Evolutionary conservation across 2,797 vertebrate genomes (phyloP).

Genomic region (Notamacropus eugenii): DNA sequence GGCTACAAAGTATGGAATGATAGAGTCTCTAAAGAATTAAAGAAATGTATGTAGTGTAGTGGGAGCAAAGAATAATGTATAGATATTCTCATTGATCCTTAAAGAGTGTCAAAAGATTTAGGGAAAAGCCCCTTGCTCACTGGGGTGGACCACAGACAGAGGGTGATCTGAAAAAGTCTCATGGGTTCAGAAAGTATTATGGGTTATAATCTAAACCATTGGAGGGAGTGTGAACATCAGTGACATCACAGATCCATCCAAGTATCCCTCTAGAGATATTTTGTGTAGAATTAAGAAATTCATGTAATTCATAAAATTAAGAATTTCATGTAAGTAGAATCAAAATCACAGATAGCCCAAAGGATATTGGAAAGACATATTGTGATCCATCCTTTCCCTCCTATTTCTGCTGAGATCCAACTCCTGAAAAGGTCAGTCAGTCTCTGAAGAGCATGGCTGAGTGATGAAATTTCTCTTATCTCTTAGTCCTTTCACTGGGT

Average conservation of each 20-base stretch:
- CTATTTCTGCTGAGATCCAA: neutral
- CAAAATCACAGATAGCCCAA: neutral
- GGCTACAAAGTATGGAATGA: neutral
- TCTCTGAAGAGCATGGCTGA: neutral
- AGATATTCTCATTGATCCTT: neutral
- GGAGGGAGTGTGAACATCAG: neutral
- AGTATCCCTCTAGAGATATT: neutral
- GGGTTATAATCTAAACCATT: neutral
- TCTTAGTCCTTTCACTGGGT: neutral
- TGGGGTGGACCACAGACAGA: neutral
- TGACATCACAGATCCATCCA: neutral
- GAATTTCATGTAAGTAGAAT: neutral
- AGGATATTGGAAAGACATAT: neutral
- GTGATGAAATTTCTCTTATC: neutral
- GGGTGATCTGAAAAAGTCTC: neutral
- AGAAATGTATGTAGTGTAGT: neutral
- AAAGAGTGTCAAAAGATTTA: neutral
- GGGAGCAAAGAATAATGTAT: neutral
- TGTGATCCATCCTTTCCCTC: neutral
- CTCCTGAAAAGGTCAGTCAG: neutral
- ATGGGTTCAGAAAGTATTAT: neutral
- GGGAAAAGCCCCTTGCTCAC: neutral
- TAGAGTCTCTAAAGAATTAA: neutral
- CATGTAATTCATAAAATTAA: too few relatives aligned
- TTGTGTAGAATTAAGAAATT: neutral